A percentile compares a stretch with the other conserved stretches of the same genome.
Conservation (phyloP, 2,113 vertebrate genomes). For the Rhynchomys soricoides region DNA sequence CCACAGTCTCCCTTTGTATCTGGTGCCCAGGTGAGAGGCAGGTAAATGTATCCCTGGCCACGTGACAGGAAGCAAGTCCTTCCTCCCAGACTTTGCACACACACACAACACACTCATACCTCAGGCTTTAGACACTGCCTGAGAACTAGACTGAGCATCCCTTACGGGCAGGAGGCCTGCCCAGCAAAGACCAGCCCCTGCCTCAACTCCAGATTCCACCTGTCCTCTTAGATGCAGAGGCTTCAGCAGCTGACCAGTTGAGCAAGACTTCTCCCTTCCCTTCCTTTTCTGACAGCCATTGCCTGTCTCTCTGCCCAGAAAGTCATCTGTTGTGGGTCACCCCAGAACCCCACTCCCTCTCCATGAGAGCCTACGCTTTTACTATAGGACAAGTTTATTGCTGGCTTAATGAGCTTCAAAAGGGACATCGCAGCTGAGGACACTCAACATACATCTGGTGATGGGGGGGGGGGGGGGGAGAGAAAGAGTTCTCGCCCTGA, state of each 20-base stretch:
- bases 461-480: slow-evolving; percentile 18
- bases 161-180: background rate
- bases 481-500: slow-evolving; percentile 65
- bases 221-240: background rate
- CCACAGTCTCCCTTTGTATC: background rate
- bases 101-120: background rate
- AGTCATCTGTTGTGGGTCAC: slow-evolving; percentile 41
- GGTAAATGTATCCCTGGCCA: background rate
- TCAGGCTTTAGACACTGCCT: background rate
- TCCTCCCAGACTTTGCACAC: background rate
- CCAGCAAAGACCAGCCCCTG: background rate
- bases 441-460: slow-evolving; percentile 82
- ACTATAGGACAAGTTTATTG: slow-evolving; percentile 85
- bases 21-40: background rate
- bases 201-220: background rate
- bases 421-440: slow-evolving; percentile 81
- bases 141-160: accelerated
- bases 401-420: slow-evolving; percentile 84
- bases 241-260: background rate
- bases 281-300: background rate
- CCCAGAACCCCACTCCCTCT: slow-evolving; percentile 78
- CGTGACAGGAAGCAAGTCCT: background rate
- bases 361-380: slow-evolving; percentile 80
- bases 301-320: slow-evolving; percentile 4
- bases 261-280: background rate